phyloP scores from a whole-genome alignment of 2,888 invertebrate genomes.

The Netelia virgata region DNA sequence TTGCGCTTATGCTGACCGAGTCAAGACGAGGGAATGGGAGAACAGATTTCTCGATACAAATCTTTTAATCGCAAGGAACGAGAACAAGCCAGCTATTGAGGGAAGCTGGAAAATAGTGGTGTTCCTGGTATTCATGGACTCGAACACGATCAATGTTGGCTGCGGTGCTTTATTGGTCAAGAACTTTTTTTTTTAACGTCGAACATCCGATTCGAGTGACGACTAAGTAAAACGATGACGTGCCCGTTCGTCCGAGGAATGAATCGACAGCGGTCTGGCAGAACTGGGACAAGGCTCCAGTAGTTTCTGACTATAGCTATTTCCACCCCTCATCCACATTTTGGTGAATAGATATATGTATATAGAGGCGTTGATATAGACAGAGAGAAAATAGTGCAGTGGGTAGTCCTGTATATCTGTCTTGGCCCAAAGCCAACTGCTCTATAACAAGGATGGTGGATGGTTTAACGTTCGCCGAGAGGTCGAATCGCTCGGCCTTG shows the following conservation, averaged over 20 bases:
- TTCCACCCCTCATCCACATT: constrained; percentile 29
- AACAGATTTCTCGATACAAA: background rate
- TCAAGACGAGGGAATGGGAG: background rate
- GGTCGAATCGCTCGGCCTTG: constrained; percentile 31
- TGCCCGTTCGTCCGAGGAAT: constrained; percentile 37
- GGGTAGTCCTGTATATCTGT: constrained; percentile 2
- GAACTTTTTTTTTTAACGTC: constrained; percentile 1
- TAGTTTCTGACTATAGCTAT: constrained; percentile 43
- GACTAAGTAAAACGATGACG: constrained; percentile 1
- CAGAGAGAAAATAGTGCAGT: constrained; percentile 1
- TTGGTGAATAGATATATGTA: background rate
- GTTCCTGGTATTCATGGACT: background rate
- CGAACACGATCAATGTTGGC: background rate
- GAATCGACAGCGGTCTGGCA: constrained; percentile 70
- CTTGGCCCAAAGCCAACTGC: constrained; percentile 51
- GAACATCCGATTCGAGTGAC: background rate
- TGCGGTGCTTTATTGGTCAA: background rate
- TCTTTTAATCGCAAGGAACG: background rate
- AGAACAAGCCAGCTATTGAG: background rate
- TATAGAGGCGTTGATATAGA: background rate
- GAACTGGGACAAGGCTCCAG: constrained; percentile 67
- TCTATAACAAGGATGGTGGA: constrained; percentile 29
- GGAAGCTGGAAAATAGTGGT: background rate
- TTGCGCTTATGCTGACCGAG: no score
- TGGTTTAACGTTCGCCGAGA: constrained; percentile 45